Conservation (phyloP, 2,888 invertebrate species). For the Aphodius granarius region DNA sequence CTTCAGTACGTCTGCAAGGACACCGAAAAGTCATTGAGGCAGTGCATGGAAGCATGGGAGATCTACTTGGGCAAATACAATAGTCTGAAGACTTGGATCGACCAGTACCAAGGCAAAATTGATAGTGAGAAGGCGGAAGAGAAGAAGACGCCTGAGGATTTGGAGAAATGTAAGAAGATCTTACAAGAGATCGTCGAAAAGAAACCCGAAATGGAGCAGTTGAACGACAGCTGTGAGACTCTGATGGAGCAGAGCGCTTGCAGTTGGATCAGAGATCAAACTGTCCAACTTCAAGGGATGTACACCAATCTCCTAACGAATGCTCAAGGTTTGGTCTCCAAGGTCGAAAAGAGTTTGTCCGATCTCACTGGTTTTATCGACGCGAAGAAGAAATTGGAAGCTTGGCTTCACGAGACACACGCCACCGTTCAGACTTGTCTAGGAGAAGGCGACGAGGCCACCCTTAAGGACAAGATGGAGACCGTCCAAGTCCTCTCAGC, state of each 20-base stretch:
- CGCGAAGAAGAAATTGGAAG: conserved; percentile 79
- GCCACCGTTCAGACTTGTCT: conserved; percentile 81
- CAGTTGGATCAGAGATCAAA: conserved; percentile 83
- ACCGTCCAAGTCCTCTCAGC: conserved; percentile 70
- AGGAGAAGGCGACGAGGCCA: conserved; percentile 76
- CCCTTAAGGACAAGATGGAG: conserved; percentile 79
- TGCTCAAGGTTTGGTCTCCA: conserved; percentile 80
- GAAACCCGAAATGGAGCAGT: conserved; percentile 77
- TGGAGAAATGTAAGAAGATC: conserved; percentile 73
- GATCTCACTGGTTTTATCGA: conserved; percentile 91
- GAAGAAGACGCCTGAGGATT: conserved; percentile 77
- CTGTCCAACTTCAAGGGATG: conserved; percentile 79
- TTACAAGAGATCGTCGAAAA: conserved; percentile 75
- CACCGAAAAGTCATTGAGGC: conserved; percentile 71
- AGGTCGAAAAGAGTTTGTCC: conserved; percentile 86
- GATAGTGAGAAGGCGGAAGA: conserved; percentile 68
- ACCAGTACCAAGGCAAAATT: conserved; percentile 67
- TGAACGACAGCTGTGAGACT: conserved; percentile 85
- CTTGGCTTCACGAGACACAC: conserved; percentile 81
- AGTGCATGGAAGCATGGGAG: conserved; percentile 80
- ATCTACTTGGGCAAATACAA: conserved; percentile 75
- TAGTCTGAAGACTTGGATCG: conserved; percentile 75
- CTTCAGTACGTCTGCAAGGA: conserved; percentile 76
- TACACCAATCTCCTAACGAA: conserved; percentile 79
- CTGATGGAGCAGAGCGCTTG: conserved; percentile 86